Conservation (phyloP, 2,888 invertebrate genomes). For the Augochlorella aurata region DNA sequence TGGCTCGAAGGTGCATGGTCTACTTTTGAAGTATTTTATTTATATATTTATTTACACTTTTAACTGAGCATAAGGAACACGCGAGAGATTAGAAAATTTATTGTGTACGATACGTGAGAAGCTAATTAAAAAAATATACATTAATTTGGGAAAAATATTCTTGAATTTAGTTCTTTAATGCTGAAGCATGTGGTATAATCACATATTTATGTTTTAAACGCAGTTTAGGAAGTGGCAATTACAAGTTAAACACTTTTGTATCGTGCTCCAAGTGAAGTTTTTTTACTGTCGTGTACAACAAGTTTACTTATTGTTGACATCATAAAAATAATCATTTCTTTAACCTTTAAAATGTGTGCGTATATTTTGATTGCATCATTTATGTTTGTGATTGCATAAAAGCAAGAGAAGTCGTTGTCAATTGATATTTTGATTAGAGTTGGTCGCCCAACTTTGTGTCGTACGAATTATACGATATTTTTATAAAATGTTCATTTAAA, state of each 20-base stretch:
- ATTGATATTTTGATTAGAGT: not conserved
- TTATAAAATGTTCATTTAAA: no score
- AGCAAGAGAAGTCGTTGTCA: not conserved
- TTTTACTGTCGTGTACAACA: not conserved
- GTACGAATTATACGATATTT: no score
- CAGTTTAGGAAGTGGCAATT: not conserved
- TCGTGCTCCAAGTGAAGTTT: not conserved
- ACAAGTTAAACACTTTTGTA: not conserved
- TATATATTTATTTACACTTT: not conserved
- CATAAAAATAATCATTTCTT: slow-evolving; percentile 19
- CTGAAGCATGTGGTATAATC: not conserved
- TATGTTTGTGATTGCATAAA: slow-evolving; percentile 8
- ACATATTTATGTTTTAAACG: not conserved
- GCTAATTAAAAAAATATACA: not conserved
- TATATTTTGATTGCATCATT: slow-evolving; percentile 32
- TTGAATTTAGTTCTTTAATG: not conserved
- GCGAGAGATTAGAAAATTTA: slow-evolving; percentile 41
- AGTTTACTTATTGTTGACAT: not conserved
- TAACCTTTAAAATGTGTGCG: slow-evolving; percentile 9
- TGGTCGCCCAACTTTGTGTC: no score
- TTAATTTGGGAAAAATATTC: not conserved
- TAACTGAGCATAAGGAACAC: not conserved
- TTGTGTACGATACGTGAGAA: not conserved
- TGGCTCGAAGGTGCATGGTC: slow-evolving; percentile 33
- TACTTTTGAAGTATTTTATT: not conserved